Evolutionary conservation across 2,797 vertebrate species (phyloP).

Genomic region (Neoniphon sammara): DNA sequence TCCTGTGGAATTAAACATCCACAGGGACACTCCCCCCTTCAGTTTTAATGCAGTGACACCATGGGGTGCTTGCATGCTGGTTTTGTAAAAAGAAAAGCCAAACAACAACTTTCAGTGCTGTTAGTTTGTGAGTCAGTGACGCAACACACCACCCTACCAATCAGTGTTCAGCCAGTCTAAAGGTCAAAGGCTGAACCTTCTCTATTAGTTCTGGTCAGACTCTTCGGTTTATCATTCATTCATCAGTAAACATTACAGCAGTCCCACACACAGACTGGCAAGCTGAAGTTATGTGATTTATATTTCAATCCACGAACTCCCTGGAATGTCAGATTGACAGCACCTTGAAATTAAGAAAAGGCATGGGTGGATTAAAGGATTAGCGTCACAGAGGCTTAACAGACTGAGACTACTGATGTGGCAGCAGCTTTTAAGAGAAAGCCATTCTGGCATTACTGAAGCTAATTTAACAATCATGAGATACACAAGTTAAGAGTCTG

Average conservation of each 20-base stretch:
- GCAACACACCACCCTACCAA: constrained; percentile 26
- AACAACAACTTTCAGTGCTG: constrained; percentile 20
- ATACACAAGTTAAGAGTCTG: neutral
- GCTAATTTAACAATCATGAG: constrained; percentile 2
- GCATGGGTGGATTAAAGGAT: constrained; percentile 68
- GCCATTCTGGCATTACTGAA: constrained; percentile 24
- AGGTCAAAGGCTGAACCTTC: constrained; percentile 61
- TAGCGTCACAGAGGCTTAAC: constrained; percentile 44
- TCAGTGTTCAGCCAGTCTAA: constrained; percentile 68
- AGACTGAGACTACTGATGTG: constrained; percentile 27
- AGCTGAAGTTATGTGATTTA: constrained; percentile 5
- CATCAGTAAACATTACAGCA: constrained; percentile 47
- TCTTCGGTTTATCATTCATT: constrained; percentile 54
- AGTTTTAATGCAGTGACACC: neutral
- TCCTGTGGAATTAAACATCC: neutral
- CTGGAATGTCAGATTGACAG: constrained; percentile 40
- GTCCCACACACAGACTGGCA: neutral
- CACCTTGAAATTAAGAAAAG: constrained; percentile 59
- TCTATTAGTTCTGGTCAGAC: constrained; percentile 41
- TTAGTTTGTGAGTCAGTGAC: neutral
- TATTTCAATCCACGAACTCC: constrained; percentile 16
- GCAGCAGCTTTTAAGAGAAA: constrained; percentile 26
- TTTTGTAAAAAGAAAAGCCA: constrained; percentile 18
- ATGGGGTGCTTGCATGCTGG: constrained; percentile 1
- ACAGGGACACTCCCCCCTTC: neutral